phyloP scores from a whole-genome alignment of 2,888 invertebrate genomes.

The Trachelus stipa region DNA sequence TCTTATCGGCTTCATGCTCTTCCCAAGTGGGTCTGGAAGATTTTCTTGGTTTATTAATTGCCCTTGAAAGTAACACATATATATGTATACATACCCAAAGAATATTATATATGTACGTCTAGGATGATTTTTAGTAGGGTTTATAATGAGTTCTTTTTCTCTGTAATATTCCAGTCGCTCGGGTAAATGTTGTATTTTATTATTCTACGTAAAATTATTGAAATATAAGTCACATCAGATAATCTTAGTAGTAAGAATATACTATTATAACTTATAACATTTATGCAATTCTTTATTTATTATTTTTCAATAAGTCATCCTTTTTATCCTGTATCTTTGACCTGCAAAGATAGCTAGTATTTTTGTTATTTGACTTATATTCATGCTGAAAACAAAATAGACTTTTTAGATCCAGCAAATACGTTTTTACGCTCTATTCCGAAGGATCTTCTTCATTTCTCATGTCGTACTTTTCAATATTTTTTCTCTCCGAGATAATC shows the following conservation, averaged over 20 bases:
- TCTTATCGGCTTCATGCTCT: background rate
- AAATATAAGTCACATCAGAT: conserved; percentile 3
- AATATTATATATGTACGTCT: background rate
- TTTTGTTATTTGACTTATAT: background rate
- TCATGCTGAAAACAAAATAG: background rate
- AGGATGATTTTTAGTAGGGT: background rate
- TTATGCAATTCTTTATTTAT: background rate
- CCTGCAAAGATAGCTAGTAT: background rate
- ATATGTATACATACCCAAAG: background rate
- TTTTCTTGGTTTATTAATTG: background rate
- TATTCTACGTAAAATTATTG: background rate
- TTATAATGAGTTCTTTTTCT: background rate
- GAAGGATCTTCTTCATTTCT: background rate
- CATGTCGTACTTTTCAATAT: background rate
- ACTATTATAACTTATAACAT: conserved; percentile 5
- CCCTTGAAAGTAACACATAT: background rate
- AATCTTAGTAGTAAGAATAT: background rate
- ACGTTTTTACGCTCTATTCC: background rate
- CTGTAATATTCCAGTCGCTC: background rate
- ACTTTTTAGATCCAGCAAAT: background rate
- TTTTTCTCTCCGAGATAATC: background rate
- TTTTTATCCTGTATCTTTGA: background rate
- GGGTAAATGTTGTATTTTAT: background rate
- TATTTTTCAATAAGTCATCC: background rate
- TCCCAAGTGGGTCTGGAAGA: background rate